Base-by-base conservation (phyloP, 1,140 invertebrate genomes). In the Brachionus paranguensis region DNA sequence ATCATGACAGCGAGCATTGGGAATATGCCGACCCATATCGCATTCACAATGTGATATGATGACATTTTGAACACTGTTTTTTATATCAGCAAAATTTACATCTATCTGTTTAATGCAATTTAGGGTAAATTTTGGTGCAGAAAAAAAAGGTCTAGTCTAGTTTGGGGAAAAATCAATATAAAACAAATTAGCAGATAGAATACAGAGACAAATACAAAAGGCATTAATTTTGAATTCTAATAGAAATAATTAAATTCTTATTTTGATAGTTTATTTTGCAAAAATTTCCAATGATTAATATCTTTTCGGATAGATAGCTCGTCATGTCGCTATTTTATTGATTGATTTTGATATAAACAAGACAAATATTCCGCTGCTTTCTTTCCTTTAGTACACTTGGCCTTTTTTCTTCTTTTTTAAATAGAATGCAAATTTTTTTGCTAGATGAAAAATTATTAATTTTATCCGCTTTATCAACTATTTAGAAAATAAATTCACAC, bases 31-130 rank as follows among this genome's bases (percentile, higher is more conserved):
- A 81, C 53, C 78, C 78, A 81, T 45, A 81, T 55, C 33, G 78
- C 78, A 68, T 81, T 81, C 24, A 81, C 14, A 17, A 81, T 81
- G 53, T 81, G 78, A 81, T 81, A 81, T 64, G 78, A 64, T 12
- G 78, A 81, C 78, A 81, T 81, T 81, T 76, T 76, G 12, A 53
- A 72, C n/a, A 60, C 17, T 24, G 20, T 17, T 60, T 24, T 60
- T 10, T 20, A 8, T 24, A 20, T 20, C 0, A 27, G 7, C 5
- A 24, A 60, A 60, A 60, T 8, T 60, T 24, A 60, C 53, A 60
- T 60, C 53, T 60, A 60, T 60, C 53, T 60, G 5, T 60, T 60
- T 60, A 60, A 60, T 60, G 27, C 0, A 60, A 60, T 17, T 60
- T 17, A 17, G n/a, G 17, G 7, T n/a, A 53, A 53, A 53, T 53